Percentiles rank a stretch among this genome's conserved stretches.
phyloP scores from a whole-genome alignment of 2,888 invertebrate genomes.

The Pecten maximus region DNA sequence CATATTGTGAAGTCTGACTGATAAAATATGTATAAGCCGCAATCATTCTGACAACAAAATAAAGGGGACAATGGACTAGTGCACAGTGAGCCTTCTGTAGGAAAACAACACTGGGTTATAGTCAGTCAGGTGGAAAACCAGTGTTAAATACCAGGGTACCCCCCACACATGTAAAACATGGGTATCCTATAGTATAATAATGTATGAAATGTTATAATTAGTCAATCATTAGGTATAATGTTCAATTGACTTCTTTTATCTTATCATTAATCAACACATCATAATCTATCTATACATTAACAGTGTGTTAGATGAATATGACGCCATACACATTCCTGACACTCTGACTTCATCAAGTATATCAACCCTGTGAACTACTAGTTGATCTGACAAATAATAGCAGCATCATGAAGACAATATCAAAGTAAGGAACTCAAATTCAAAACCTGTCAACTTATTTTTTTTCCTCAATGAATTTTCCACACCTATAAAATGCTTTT shows the following conservation, averaged over 20 bases:
- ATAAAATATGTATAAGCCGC: neutral
- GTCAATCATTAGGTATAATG: neutral
- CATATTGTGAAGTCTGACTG: neutral
- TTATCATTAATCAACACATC: neutral
- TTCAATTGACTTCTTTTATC: too few relatives aligned
- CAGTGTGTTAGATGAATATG: neutral
- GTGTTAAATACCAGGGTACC: neutral
- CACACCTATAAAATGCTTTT: neutral
- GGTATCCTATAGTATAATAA: neutral
- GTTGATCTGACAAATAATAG: neutral
- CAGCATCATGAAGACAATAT: neutral
- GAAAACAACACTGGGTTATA: neutral
- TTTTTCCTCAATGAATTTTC: neutral
- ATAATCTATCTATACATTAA: neutral
- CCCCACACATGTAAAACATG: neutral
- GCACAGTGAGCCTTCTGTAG: neutral
- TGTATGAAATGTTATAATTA: neutral
- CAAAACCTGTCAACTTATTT: too few relatives aligned
- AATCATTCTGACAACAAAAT: neutral
- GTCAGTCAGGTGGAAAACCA: neutral
- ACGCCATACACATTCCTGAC: neutral
- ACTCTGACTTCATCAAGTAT: neutral
- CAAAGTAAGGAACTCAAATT: neutral
- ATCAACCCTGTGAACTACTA: too few relatives aligned
- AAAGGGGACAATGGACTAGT: neutral